These are phyloP conservation scores for Nematolebias whitei DNA, from an alignment of 2,113 vertebrate species.

Conservation along the genomic window DNA sequence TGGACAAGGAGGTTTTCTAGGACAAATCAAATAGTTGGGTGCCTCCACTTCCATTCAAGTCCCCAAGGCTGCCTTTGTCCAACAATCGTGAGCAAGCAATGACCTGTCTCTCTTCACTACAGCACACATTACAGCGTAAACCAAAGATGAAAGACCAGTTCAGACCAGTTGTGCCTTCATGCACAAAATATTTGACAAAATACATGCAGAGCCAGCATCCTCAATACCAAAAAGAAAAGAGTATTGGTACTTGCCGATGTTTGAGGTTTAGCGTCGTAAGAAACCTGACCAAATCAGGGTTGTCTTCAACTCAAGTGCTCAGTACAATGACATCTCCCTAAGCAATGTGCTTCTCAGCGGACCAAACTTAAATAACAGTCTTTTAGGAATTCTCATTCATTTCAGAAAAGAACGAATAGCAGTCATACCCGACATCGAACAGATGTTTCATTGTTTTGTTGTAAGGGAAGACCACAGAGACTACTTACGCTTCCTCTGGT, in stretches of 20 bases:
- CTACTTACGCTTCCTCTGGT: too few relatives aligned
- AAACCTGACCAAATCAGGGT: neutral
- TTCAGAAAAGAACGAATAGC: too few relatives aligned
- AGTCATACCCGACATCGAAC: too few relatives aligned
- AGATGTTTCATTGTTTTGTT: too few relatives aligned
- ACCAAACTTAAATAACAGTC: too few relatives aligned
- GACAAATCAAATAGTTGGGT: neutral
- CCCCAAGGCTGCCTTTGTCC: neutral
- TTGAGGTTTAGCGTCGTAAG: neutral
- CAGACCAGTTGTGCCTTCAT: neutral
- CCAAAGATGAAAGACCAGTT: neutral
- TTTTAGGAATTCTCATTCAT: too few relatives aligned
- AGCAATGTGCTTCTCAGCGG: too few relatives aligned
- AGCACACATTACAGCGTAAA: neutral
- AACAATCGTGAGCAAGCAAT: constrained; percentile 2
- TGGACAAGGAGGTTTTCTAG: neutral
- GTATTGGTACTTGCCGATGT: neutral
- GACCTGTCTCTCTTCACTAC: neutral
- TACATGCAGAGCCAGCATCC: neutral
- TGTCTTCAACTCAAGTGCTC: too few relatives aligned
- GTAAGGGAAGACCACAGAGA: too few relatives aligned
- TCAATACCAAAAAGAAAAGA: neutral
- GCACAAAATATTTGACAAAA: neutral
- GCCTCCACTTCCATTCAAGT: neutral
- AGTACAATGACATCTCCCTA: too few relatives aligned